phyloP scores from a whole-genome alignment of 2,888 invertebrate genomes.

The Embidobia sp. region DNA sequence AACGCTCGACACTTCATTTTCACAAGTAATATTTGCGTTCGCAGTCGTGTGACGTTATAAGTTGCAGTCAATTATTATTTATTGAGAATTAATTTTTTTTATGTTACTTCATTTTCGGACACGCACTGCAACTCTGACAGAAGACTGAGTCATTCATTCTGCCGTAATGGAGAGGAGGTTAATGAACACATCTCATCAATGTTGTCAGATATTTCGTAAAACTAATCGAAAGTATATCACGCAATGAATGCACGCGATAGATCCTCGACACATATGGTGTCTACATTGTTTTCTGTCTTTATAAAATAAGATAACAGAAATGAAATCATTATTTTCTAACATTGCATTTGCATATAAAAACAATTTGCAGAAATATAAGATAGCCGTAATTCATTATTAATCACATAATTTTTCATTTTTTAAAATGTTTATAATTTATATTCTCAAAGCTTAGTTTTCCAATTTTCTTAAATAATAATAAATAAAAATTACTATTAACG shows the following conservation, averaged over 20 bases:
- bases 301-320: not conserved
- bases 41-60: no score
- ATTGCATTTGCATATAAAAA: no score
- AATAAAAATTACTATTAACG: no score
- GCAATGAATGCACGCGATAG: conserved; percentile 71
- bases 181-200: conserved; percentile 78
- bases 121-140: conserved; percentile 25
- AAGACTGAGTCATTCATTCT: conserved; percentile 70
- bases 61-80: no score
- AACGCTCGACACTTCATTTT: conserved; percentile 10
- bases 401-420: no score
- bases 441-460: no score
- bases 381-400: no score
- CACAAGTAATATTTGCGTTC: not conserved
- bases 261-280: conserved; percentile 49
- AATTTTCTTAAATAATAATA: no score
- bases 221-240: conserved; percentile 76
- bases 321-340: no score
- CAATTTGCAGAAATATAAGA: no score
- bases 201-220: conserved; percentile 76
- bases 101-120: conserved; percentile 14
- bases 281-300: conserved; percentile 5
- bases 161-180: conserved; percentile 68
- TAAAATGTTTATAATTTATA: no score
- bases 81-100: conserved; percentile 2